A percentile compares a stretch with the other conserved stretches of the same genome.
Conservation (phyloP, 2,113 vertebrate species). For the Semnornis frantzii region DNA sequence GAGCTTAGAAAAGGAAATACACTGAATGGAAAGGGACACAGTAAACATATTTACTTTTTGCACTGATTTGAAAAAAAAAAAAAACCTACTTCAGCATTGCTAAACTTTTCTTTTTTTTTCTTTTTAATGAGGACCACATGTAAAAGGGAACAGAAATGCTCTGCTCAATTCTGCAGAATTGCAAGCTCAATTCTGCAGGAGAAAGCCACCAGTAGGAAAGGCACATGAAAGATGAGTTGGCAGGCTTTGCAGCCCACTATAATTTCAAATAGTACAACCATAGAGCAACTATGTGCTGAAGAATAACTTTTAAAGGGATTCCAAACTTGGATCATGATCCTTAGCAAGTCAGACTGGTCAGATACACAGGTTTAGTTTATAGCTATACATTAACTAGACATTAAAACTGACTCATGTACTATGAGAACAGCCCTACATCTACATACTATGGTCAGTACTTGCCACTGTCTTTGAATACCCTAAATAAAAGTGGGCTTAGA, state of each 20-base stretch:
- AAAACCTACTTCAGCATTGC: slow-evolving; percentile 6
- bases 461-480: background rate
- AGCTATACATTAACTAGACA: background rate
- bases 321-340: background rate
- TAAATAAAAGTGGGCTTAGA: background rate
- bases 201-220: slow-evolving; percentile 27
- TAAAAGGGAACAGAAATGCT: slow-evolving; percentile 53
- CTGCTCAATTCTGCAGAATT: slow-evolving; percentile 37
- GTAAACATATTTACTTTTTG: slow-evolving; percentile 46
- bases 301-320: background rate
- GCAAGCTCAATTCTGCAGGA: background rate
- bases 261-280: background rate
- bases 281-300: background rate
- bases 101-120: slow-evolving; percentile 27
- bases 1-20: slow-evolving; percentile 64
- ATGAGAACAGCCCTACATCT: background rate
- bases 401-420: background rate
- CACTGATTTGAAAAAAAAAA: background rate
- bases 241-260: background rate
- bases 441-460: background rate
- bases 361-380: background rate
- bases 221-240: slow-evolving; percentile 49
- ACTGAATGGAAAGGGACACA: slow-evolving; percentile 9
- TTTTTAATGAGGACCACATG: slow-evolving; percentile 63
- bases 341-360: background rate